Base-by-base conservation (phyloP, 2,113 vertebrate species). In the Capreolus pygargus region DNA sequence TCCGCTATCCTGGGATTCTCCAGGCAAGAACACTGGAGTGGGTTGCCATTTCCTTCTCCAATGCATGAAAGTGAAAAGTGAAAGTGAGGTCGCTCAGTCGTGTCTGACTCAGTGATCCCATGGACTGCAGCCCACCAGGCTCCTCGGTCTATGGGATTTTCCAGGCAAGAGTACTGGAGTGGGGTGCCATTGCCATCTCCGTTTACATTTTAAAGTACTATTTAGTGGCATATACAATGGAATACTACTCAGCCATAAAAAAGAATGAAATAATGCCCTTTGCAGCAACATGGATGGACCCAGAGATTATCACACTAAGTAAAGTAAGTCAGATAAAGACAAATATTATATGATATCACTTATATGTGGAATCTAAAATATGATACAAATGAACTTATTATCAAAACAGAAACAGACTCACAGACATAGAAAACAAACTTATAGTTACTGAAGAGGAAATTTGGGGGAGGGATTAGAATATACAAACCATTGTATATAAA, bases 51-150 rank as follows among this genome's bases (percentile, higher is more conserved):
- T 50, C 47, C 47, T 50, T 50, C 47, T 50, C 47, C 47, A 50
- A 14, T 50, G 47, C 13, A 14, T 13, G 47, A 50, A 50, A 50
- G 47, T 50, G 47, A 50, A 50, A 50, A 50, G 47, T 50, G 47
- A 50, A 50, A 50, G 33, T 19, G 17, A 67, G 10, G 64, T 33
- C 2, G 0, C 17, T 21, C 64, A 67, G 64, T 67, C 7, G 8
- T 11, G n/a, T 36, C 17, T 1, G 2, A 70, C n/a, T 70, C 17
- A 36, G 64, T 0, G 1, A 70, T 4, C 0, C n/a, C 17, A 21
- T 0, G n/a, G 17, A 36, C 33, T 67, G n/a, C 36, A 21, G n/a
- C n/a, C 64, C 5, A 21, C 19, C 64, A 70, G n/a, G 9, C 64
- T 36, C n/a, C 64, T 70, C 21, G 0, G 0, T 11, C 64, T n/a